phyloP scores from a whole-genome alignment of 2,113 vertebrate species.

The Thinocorus orbignyianus region DNA sequence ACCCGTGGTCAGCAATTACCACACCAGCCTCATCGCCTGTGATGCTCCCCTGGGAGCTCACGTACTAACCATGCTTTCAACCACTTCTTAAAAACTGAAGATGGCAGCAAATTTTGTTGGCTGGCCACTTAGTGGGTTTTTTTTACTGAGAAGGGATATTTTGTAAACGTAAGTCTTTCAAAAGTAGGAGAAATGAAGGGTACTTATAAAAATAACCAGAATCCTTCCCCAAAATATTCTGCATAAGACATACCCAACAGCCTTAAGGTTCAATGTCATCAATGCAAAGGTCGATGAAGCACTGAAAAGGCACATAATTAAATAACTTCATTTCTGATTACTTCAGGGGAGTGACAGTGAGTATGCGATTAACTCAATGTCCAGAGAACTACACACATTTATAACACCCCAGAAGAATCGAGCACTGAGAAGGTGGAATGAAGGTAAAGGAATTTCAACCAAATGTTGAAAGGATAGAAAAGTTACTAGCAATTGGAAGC shows the following conservation, averaged over 20 bases:
- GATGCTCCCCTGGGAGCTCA: neutral
- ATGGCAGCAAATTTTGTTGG: neutral
- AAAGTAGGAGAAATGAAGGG: conserved; percentile 23
- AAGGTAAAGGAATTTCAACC: neutral
- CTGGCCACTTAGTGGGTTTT: neutral
- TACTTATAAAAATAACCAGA: conserved; percentile 51
- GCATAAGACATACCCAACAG: neutral
- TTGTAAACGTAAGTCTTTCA: neutral
- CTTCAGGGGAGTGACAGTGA: neutral
- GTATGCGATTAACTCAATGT: neutral
- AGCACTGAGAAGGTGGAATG: neutral
- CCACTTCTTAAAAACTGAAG: neutral
- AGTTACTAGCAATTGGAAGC: neutral
- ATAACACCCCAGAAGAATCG: neutral
- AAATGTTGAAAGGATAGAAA: neutral
- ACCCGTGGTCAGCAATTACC: neutral
- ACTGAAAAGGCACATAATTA: conserved; percentile 9
- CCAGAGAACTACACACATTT: neutral
- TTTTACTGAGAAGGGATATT: neutral
- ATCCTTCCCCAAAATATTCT: neutral
- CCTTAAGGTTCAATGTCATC: neutral
- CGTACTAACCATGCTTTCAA: neutral
- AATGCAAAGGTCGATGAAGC: neutral
- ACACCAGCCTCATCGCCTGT: neutral
- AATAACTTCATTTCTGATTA: conserved; percentile 8